phyloP scores from a whole-genome alignment of 2,888 invertebrate species.

The Steinernema hermaphroditum region DNA sequence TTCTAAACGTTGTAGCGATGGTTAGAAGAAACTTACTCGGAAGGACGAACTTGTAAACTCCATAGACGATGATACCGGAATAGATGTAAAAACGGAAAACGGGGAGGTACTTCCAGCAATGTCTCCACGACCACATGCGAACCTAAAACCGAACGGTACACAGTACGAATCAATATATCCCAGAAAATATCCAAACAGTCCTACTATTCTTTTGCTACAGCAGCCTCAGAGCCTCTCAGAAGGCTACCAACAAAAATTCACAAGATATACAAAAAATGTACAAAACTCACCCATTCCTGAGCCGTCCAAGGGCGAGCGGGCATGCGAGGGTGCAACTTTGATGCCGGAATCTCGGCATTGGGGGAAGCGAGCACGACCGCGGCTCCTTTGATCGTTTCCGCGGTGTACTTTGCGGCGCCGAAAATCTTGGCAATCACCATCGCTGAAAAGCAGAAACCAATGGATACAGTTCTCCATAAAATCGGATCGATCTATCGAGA shows the following conservation, averaged over 20 bases:
- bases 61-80: slow-evolving; percentile 61
- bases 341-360: slow-evolving; percentile 56
- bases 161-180: too few species aligned
- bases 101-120: slow-evolving; percentile 62
- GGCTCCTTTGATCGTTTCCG: slow-evolving; percentile 56
- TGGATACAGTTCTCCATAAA: too few species aligned
- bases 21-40: slow-evolving; percentile 50
- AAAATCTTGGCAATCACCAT: slow-evolving; percentile 59
- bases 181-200: too few species aligned
- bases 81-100: slow-evolving; percentile 63
- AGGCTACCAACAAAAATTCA: not conserved
- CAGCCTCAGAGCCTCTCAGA: too few species aligned
- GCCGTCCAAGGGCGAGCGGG: slow-evolving; percentile 60
- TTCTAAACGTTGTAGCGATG: not conserved
- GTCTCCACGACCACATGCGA: slow-evolving; percentile 63
- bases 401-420: slow-evolving; percentile 59
- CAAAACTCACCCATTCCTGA: slow-evolving; percentile 57
- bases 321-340: slow-evolving; percentile 60
- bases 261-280: slow-evolving; percentile 21
- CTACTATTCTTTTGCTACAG: too few species aligned
- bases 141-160: slow-evolving; percentile 47
- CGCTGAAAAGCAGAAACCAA: slow-evolving; percentile 4
- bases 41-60: slow-evolving; percentile 61
- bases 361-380: slow-evolving; percentile 53
- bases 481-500: not conserved